These are phyloP conservation scores for Scaptomyza reducta DNA, from an alignment of 2,888 invertebrate species.

Conservation along the genomic window DNA sequence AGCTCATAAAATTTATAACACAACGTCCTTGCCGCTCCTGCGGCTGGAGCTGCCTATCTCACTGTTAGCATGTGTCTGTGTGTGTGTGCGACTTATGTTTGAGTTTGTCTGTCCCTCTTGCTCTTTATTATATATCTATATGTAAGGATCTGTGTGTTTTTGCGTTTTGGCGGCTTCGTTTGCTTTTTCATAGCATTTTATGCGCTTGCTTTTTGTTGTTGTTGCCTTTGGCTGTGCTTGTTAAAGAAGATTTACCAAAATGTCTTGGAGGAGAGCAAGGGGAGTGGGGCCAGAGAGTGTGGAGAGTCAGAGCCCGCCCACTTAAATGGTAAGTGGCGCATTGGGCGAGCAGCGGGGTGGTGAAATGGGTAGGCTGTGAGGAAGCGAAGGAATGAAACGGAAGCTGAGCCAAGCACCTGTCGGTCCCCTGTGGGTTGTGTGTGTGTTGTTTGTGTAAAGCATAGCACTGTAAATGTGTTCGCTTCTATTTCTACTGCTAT, in stretches of 20 bases:
- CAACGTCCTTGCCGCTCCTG: constrained; percentile 80
- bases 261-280: constrained; percentile 51
- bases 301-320: constrained; percentile 67
- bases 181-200: constrained; percentile 80
- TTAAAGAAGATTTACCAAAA: constrained; percentile 79
- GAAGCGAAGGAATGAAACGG: constrained; percentile 3
- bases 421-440: constrained; percentile 16
- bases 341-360: constrained; percentile 38
- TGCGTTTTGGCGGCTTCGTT: constrained; percentile 60
- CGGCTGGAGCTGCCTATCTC: constrained; percentile 59
- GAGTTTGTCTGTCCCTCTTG: constrained; percentile 25
- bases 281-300: constrained; percentile 5
- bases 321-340: constrained; percentile 80
- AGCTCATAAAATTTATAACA: constrained; percentile 81
- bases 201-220: constrained; percentile 50
- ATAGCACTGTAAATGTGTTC: not conserved
- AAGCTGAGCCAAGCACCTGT: constrained; percentile 48
- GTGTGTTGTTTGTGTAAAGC: not conserved
- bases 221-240: constrained; percentile 62
- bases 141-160: constrained; percentile 15
- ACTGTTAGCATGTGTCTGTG: constrained; percentile 7
- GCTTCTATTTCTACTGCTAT: constrained; percentile 4
- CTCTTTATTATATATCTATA: constrained; percentile 1
- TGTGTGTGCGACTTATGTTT: constrained; percentile 45
- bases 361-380: not conserved